Base-by-base conservation (phyloP, 2,113 vertebrate species). In the Balaenoptera acutorostrata region DNA sequence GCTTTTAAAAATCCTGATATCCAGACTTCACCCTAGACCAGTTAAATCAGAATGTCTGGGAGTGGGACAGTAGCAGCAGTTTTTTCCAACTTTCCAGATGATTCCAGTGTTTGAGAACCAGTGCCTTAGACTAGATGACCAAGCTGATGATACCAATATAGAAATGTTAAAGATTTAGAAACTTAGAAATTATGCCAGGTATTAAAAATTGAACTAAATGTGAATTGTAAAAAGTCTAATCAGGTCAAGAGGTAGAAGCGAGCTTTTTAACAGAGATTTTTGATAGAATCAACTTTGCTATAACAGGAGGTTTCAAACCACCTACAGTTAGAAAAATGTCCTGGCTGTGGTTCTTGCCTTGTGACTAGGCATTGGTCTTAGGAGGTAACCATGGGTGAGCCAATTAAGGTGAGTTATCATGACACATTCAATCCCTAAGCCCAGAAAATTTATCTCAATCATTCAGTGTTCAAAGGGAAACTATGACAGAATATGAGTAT, bases 241-340 rank as follows among this genome's bases (percentile, higher is more conserved):
- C 49, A 64, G 63, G 7, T 90, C 55, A 92, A 96, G 64, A 90
- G 33, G 8, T 77, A 84, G 63, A 92, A 29, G 27, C 52, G 46
- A 74, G 23, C 46, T 87, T 90, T 96, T 94, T 71, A 95, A 90
- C 84, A 83, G 63, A 8, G 17, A 83, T 31, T 88, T 97, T 94
- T 93, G 21, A 44, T 93, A 49, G 15, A 29, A 80, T 87, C 9
- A 88, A 57, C 20, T 64, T 93, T 63, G 10, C 44, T 90, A 1
- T 86, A 61, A 88, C 21, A 87, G n/a, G n/a, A 95, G 86, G 8
- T 87, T 90, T 94, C 49, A 94, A 63, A 46, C 9, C 72, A 80
- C 49, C 39, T 61, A 61, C 21, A 74, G 27, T n/a, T 92, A 88
- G 13, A 84, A 90, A 87, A 78, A 93, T 74, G 46, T n/a, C 55